These are phyloP conservation scores for Drosophila asahinai DNA, from an alignment of 1,140 invertebrate genomes.

Conservation along the genomic window DNA sequence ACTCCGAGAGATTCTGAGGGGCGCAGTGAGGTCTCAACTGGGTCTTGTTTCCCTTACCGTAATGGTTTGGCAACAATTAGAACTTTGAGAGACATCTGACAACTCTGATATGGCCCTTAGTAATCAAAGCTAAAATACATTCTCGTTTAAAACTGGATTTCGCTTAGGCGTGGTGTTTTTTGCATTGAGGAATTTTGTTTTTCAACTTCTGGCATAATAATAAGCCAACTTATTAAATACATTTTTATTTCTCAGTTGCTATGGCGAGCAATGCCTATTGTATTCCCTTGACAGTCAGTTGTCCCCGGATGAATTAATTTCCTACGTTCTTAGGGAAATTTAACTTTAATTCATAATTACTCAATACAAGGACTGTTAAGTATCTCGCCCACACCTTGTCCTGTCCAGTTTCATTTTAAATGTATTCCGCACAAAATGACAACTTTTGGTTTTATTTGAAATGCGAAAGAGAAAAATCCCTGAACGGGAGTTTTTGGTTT, in stretches of 20 bases:
- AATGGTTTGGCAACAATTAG: slow-evolving; percentile 15
- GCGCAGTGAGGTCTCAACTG: slow-evolving; percentile 5
- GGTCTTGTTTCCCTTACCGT: slow-evolving; percentile 25
- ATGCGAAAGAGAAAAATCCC: slow-evolving; percentile 19
- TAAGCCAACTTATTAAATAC: slow-evolving; percentile 19
- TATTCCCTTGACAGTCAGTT: slow-evolving; percentile 9
- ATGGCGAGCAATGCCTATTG: neutral
- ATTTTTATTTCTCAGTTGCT: slow-evolving; percentile 13
- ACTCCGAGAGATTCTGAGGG: neutral
- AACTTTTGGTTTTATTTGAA: slow-evolving; percentile 32
- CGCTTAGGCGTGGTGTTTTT: slow-evolving; percentile 2
- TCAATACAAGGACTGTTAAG: slow-evolving; percentile 28
- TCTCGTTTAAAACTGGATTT: slow-evolving; percentile 3
- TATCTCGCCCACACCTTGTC: slow-evolving; percentile 2
- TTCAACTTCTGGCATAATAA: slow-evolving; percentile 8
- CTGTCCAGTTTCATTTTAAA: slow-evolving; percentile 8
- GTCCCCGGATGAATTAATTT: neutral
- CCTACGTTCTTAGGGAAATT: slow-evolving; percentile 25
- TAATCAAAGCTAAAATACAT: slow-evolving; percentile 6
- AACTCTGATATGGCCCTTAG: slow-evolving; percentile 2
- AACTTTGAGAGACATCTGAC: slow-evolving; percentile 29
- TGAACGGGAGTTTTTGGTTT: neutral
- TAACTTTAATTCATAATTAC: slow-evolving; percentile 53
- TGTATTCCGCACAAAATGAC: slow-evolving; percentile 39
- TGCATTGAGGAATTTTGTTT: neutral